phyloP scores from a whole-genome alignment of 2,113 vertebrate genomes.

The Thalassoma bifasciatum region DNA sequence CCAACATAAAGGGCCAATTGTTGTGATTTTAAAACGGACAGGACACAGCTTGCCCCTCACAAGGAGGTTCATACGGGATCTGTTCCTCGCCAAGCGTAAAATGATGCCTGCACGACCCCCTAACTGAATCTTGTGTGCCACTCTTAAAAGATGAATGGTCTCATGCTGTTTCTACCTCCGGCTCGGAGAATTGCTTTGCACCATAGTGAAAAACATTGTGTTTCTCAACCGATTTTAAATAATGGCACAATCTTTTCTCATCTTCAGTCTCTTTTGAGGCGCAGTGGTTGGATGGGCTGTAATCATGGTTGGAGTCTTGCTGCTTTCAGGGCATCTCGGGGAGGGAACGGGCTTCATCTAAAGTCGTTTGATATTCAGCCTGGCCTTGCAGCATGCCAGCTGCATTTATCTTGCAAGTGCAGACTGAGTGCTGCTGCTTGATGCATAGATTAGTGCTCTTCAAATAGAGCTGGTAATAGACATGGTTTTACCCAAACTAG shows the following conservation, averaged over 20 bases:
- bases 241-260: slow-evolving; percentile 71
- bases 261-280: slow-evolving; percentile 44
- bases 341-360: slow-evolving; percentile 41
- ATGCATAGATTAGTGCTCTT: slow-evolving; percentile 66
- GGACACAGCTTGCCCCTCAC: slow-evolving; percentile 32
- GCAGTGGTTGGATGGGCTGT: slow-evolving; percentile 31
- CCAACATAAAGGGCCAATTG: neutral
- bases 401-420: slow-evolving; percentile 70
- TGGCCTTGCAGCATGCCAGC: slow-evolving; percentile 61
- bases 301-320: slow-evolving; percentile 65
- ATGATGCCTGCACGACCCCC: slow-evolving; percentile 59
- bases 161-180: slow-evolving; percentile 60
- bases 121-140: slow-evolving; percentile 48
- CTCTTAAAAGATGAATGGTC: slow-evolving; percentile 57
- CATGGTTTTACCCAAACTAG: slow-evolving; percentile 1
- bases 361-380: slow-evolving; percentile 67
- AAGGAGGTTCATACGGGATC: slow-evolving; percentile 39
- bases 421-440: slow-evolving; percentile 60
- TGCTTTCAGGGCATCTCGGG: slow-evolving; percentile 53
- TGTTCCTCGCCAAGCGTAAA: slow-evolving; percentile 52
- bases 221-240: slow-evolving; percentile 70
- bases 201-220: slow-evolving; percentile 58
- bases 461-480: slow-evolving; percentile 54
- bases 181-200: slow-evolving; percentile 61
- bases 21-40: slow-evolving; percentile 23